Percentiles rank a stretch among this genome's conserved stretches.
These are phyloP conservation scores for Littorina saxatilis DNA, from an alignment of 1,140 invertebrate genomes.

Conservation along the genomic window DNA sequence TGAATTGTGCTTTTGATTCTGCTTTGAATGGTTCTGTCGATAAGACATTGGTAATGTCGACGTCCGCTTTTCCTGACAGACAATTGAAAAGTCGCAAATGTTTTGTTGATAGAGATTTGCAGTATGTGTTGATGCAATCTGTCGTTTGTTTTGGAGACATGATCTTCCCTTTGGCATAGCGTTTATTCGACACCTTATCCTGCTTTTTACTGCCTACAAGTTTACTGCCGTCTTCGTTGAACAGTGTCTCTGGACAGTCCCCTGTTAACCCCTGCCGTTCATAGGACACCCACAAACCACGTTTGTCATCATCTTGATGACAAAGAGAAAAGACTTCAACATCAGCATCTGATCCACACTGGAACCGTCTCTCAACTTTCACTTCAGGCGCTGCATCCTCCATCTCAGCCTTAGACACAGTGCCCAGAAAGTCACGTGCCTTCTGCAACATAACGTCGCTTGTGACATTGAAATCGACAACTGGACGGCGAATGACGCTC, in stretches of 20 bases:
- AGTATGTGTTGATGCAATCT: background rate
- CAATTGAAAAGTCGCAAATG: background rate
- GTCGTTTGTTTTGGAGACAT: background rate
- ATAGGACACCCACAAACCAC: background rate
- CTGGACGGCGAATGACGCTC: background rate
- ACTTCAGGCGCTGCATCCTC: too few relatives aligned
- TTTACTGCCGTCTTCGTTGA: background rate
- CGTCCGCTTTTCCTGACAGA: background rate
- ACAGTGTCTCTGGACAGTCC: background rate
- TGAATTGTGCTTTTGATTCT: background rate
- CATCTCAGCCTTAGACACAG: background rate
- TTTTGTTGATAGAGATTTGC: background rate
- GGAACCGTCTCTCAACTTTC: background rate
- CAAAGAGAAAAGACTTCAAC: background rate
- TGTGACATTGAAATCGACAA: background rate
- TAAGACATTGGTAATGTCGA: background rate
- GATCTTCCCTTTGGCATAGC: background rate
- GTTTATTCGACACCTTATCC: background rate
- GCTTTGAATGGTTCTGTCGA: background rate
- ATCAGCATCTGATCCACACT: background rate
- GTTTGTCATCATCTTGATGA: background rate
- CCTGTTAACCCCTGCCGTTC: background rate
- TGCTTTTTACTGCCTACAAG: background rate
- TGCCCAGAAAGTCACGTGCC: slow-evolving; percentile 1
- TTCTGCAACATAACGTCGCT: background rate